Conservation (phyloP, 2,888 invertebrate genomes). For the Caenorhabditis doughertyi region DNA sequence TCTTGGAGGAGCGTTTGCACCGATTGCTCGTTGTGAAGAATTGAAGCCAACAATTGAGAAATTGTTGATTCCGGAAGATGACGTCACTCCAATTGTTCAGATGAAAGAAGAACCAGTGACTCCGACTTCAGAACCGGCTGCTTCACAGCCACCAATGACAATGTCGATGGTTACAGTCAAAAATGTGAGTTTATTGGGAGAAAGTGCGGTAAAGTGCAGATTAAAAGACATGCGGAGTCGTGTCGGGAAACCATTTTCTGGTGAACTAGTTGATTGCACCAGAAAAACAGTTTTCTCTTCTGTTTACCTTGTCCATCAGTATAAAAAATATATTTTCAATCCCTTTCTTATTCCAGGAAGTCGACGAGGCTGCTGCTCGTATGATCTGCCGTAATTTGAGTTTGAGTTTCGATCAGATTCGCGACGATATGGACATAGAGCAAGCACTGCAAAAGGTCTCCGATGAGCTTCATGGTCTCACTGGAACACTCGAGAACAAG, state of each 20-base stretch:
- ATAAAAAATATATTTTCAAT: background rate
- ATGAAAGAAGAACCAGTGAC: background rate
- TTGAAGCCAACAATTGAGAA: background rate
- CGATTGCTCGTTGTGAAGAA: background rate
- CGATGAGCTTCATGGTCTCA: background rate
- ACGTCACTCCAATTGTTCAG: background rate
- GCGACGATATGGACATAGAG: constrained; percentile 17
- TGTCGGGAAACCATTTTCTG: background rate
- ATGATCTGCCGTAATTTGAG: constrained; percentile 16
- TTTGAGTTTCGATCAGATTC: constrained; percentile 15
- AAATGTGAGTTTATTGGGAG: background rate
- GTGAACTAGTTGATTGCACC: too few relatives aligned
- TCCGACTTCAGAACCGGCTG: background rate
- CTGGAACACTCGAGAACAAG: constrained; percentile 1
- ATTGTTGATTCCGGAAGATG: background rate
- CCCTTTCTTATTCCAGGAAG: background rate
- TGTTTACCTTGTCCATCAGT: too few relatives aligned
- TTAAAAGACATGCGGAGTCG: too few relatives aligned
- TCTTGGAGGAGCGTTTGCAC: background rate
- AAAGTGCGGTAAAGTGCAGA: too few relatives aligned
- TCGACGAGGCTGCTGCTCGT: background rate
- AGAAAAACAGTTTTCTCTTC: too few relatives aligned
- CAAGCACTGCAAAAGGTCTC: constrained; percentile 12
- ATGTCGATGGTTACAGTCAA: background rate
- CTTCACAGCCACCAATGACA: too few relatives aligned